Evolutionary conservation across 2,797 vertebrate genomes (phyloP), one percentile per base, ranked within the genome.

Genomic region (Channallabes apus): DNA sequence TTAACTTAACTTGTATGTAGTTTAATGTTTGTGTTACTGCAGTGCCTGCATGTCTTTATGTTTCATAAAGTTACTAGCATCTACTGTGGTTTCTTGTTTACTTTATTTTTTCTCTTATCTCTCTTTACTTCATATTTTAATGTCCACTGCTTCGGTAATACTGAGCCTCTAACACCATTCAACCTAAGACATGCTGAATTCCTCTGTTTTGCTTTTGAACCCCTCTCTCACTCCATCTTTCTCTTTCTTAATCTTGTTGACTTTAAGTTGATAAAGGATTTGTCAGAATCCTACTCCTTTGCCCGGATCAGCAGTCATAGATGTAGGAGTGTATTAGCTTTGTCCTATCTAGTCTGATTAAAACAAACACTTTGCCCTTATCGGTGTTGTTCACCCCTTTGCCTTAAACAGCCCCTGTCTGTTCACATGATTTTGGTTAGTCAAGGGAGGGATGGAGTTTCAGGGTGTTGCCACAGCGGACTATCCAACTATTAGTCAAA

Each of bases 291-390:
- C 61, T 72, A 59, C 86, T 82, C 78, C 80, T 61, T 59, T 75
- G 27, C 71, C 62, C 51, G 32, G 62, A 67, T 82, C 58, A 85
- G 67, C 58, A 72, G 73, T 62, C 67, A 72, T 62, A 7, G 35
- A 18, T 9, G 15, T 51, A 86, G 67, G 64, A 72, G 65, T 80
- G 67, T 51, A 83, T 85, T 80, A 84, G 58, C 80, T 80, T 58
- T 80, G 17, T 69, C 72, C 29, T 27, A 62, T 54, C 29, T 14
- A 14, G 22, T 56, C 54, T 82, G 80, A 76, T 80, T 82, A 84
- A 88, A 86, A 82, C 73, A 79, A 79, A 61, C 75, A 82, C 75
- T 72, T 64, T 46, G 32, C 35, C 22, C 65, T 32, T 82, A 58
- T 65, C 17, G 59, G 32, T 82, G 51, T 46, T 20, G 46, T 61